These are phyloP conservation scores for Forbesichthys agassizii DNA, from an alignment of 2,113 vertebrate genomes.

Conservation along the genomic window DNA sequence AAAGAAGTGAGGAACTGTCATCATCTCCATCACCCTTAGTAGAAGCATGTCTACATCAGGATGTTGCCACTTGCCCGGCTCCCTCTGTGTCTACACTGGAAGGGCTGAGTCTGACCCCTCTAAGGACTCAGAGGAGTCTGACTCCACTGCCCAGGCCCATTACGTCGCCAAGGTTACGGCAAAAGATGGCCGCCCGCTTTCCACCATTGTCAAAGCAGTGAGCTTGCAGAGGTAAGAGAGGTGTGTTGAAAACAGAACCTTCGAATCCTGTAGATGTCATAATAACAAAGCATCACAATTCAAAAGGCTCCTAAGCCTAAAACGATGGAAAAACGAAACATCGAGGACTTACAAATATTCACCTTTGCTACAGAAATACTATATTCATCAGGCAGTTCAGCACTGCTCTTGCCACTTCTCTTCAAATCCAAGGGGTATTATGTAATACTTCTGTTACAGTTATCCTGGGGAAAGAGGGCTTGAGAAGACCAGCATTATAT, in stretches of 20 bases:
- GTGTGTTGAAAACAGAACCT: background rate
- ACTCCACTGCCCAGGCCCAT: slow-evolving; percentile 82
- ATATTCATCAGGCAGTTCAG: no score
- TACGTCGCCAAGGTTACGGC: slow-evolving; percentile 92
- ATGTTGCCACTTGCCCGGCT: slow-evolving; percentile 94
- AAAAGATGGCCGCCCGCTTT: slow-evolving; percentile 91
- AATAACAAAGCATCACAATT: no score
- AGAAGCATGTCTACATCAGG: slow-evolving; percentile 91
- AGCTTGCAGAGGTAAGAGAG: slow-evolving; percentile 84
- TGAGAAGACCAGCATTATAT: no score
- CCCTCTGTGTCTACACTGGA: slow-evolving; percentile 90
- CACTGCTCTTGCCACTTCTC: no score
- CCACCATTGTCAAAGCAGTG: slow-evolving; percentile 92
- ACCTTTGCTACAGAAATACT: no score
- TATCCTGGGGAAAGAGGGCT: no score
- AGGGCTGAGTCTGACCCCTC: slow-evolving; percentile 77
- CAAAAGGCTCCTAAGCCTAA: no score
- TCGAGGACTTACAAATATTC: no score
- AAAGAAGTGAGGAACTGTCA: slow-evolving; percentile 23
- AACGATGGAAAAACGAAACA: no score
- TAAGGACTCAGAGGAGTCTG: slow-evolving; percentile 87
- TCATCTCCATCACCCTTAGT: slow-evolving; percentile 33
- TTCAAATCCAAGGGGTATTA: no score
- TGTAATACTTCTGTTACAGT: no score
- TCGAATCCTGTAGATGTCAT: no score